Conservation (phyloP, 2,888 invertebrate species). For the Andrena hattorfiana region DNA sequence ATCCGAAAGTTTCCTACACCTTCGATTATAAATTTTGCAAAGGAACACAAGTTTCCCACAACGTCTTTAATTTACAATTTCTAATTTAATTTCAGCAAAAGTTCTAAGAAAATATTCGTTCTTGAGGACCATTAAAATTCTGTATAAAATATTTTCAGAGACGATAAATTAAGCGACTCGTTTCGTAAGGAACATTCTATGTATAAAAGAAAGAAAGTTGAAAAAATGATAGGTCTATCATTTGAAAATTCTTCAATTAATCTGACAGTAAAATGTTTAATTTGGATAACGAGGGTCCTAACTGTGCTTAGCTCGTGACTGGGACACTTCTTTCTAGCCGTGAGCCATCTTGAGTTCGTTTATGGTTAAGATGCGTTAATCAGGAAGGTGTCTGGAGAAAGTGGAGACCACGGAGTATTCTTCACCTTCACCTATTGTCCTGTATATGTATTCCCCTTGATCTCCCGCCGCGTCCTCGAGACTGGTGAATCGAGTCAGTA, state of each 20-base stretch:
- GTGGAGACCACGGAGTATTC: constrained; percentile 76
- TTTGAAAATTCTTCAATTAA: not conserved
- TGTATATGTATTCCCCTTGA: constrained; percentile 68
- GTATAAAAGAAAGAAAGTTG: not conserved
- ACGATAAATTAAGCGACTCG: too few species aligned
- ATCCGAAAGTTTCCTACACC: not conserved
- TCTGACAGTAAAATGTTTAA: not conserved
- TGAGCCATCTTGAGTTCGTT: not conserved
- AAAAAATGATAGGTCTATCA: not conserved
- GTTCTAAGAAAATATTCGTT: too few species aligned
- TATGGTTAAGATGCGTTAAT: constrained; percentile 18
- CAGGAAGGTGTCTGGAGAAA: constrained; percentile 77
- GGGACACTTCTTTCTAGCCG: not conserved
- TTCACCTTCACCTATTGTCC: constrained; percentile 80
- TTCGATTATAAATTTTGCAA: not conserved
- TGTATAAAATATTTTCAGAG: too few species aligned
- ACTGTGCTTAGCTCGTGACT: not conserved
- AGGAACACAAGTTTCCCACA: not conserved
- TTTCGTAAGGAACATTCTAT: too few species aligned
- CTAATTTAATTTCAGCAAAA: too few species aligned
- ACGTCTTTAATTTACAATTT: too few species aligned
- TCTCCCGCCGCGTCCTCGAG: constrained; percentile 63
- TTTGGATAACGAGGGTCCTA: not conserved
- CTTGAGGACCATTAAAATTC: too few species aligned
- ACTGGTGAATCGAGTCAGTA: constrained; percentile 30